Conservation (phyloP, 1,140 invertebrate species). For the Bradynema listronoti region DNA sequence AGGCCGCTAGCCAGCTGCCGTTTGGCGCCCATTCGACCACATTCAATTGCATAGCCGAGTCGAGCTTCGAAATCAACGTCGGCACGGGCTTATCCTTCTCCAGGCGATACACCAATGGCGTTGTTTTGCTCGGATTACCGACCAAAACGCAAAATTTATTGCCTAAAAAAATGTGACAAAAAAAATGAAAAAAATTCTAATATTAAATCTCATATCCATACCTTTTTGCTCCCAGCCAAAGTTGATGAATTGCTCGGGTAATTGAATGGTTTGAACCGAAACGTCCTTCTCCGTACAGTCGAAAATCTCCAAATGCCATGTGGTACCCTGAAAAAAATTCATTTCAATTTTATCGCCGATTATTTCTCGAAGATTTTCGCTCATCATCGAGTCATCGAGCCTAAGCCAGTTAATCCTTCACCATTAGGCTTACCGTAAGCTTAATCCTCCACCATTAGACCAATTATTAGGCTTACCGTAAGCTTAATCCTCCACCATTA, state of each 20-base stretch:
- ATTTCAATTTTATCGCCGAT: slow-evolving; percentile 4
- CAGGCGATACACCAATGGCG: slow-evolving; percentile 50
- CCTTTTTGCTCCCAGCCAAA: slow-evolving; percentile 98
- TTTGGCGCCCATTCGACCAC: slow-evolving; percentile 45
- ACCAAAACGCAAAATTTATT: slow-evolving; percentile 55
- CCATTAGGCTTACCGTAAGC: no score
- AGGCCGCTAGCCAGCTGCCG: slow-evolving; percentile 52
- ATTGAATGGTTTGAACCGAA: slow-evolving; percentile 79
- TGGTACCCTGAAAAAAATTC: slow-evolving; percentile 71
- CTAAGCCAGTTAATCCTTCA: background rate
- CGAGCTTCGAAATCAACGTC: slow-evolving; percentile 49
- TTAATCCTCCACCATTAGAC: no score
- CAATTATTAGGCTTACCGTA: no score
- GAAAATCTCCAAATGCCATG: slow-evolving; percentile 98
- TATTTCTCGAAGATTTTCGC: slow-evolving; percentile 13
- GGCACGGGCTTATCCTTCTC: slow-evolving; percentile 48
- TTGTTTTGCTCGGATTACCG: slow-evolving; percentile 42
- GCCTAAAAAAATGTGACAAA: slow-evolving; percentile 24
- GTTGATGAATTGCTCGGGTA: slow-evolving; percentile 70
- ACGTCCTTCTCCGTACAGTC: slow-evolving; percentile 83
- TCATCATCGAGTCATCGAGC: no score
- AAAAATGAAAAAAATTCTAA: slow-evolving; percentile 1
- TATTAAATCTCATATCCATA: slow-evolving; percentile 53
- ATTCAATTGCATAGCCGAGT: slow-evolving; percentile 52
- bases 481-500: no score